Base-by-base conservation (phyloP, 2,888 invertebrate genomes). In the Actias luna region DNA sequence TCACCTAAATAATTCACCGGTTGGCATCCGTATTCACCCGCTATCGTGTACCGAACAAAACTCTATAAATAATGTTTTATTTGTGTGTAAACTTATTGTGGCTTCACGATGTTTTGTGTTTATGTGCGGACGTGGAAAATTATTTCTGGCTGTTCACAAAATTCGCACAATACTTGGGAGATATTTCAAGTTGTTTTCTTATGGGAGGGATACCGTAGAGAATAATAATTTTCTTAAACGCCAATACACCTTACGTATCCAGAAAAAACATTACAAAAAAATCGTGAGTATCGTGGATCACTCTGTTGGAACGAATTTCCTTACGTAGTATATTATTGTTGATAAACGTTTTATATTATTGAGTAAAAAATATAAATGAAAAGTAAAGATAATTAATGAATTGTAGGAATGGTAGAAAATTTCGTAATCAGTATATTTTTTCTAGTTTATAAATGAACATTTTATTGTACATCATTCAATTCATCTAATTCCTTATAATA, bases 21-120 rank as follows among this genome's bases (percentile, higher is more conserved):
- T 4, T 14, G 12, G 36, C 31, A 59, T 59, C 42, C n/a, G 59
- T 59, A 59, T 59, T 59, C 59, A 1, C 18, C 8, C 42, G 29
- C 27, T 42, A 59, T 42, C 25, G 39, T 29, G 12, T 42, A 29
- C 36, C n/a, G 42, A 42, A 59, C 59, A 29, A 59, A 59, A 59
- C 36, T 42, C 42, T 42, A 59, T 59, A 59, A 59, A 59, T 42
- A 59, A 31, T 7, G 25, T 59, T 59, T 59, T 59, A 59, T 59
- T 59, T 59, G 27, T 16, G 59, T 42, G 42, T 18, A 59, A 59
- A 59, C 25, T 59, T 42, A 59, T 39, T 59, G 42, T n/a, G 59
- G 55, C 42, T 27, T 35, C 39, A 39, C 42, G 39, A 42, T 59
- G 29, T 42, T 59, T 42, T 42, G 59, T 59, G 59, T 42, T 50